These are phyloP conservation scores for Nesogale talazaci DNA, from an alignment of 2,113 vertebrate species.

Conservation along the genomic window DNA sequence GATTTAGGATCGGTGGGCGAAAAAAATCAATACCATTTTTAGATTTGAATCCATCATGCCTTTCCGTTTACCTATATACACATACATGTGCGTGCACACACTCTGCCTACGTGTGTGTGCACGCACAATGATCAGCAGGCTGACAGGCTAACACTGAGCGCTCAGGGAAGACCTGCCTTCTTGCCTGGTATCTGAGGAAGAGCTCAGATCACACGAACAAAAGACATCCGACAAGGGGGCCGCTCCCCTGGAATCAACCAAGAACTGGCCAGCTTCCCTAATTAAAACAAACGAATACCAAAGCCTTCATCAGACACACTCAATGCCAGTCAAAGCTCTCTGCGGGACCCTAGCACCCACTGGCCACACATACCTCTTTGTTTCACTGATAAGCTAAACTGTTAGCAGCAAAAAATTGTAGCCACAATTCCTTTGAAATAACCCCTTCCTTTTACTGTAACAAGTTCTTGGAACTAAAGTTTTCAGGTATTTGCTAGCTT, in stretches of 20 bases:
- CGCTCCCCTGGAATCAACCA: neutral
- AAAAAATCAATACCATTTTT: conserved; percentile 33
- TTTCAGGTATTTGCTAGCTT: conserved; percentile 54
- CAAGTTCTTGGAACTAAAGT: conserved; percentile 64
- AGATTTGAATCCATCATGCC: conserved; percentile 34
- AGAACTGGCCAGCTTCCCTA: conserved; percentile 7
- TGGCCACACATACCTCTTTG: neutral
- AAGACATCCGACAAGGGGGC: conserved; percentile 33
- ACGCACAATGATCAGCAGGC: conserved; percentile 20
- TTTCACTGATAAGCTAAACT: conserved; percentile 57
- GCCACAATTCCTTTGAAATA: conserved; percentile 50
- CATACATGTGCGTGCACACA: neutral
- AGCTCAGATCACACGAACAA: conserved; percentile 8
- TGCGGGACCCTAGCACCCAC: neutral
- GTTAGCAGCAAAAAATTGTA: conserved; percentile 51
- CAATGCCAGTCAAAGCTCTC: conserved; percentile 46
- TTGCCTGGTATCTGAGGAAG: neutral
- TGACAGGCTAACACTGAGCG: neutral
- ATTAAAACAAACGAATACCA: neutral
- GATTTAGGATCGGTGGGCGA: conserved; percentile 47
- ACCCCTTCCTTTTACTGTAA: conserved; percentile 49
- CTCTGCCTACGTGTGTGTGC: neutral
- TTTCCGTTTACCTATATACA: neutral
- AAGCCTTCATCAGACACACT: conserved; percentile 12
- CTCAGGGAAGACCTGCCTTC: neutral